Conservation (phyloP, 2,113 vertebrate species). For the Sitta europaea region DNA sequence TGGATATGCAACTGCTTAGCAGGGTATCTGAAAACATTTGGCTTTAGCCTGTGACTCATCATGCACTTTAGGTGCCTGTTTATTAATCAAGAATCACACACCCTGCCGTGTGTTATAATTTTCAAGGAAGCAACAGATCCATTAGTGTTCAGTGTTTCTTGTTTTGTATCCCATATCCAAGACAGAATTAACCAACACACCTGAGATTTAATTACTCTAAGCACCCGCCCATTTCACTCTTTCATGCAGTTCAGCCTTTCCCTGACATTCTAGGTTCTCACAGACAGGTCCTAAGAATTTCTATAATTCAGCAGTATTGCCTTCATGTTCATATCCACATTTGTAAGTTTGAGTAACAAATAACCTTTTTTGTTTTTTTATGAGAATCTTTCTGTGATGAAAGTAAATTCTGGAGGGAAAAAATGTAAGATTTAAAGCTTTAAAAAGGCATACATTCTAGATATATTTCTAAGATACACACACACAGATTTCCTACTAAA, state of each 20-base stretch:
- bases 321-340: background rate
- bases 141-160: background rate
- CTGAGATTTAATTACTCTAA: constrained; percentile 1
- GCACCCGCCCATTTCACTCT: background rate
- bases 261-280: background rate
- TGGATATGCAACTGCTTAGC: background rate
- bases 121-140: constrained; percentile 7
- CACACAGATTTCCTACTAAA: background rate
- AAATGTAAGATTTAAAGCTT: background rate
- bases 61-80: background rate
- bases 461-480: background rate
- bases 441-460: background rate
- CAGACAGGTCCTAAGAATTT: background rate
- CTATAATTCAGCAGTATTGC: background rate
- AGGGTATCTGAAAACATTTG: background rate
- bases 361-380: background rate
- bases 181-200: constrained; percentile 11
- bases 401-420: background rate
- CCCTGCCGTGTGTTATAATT: background rate
- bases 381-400: background rate
- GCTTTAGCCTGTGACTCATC: constrained; percentile 13
- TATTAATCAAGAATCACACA: constrained; percentile 33
- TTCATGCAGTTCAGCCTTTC: background rate
- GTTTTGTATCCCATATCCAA: background rate
- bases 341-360: background rate